Evolutionary conservation across 1,140 invertebrate species (phyloP).

Genomic region (Drosophila arawakana): DNA sequence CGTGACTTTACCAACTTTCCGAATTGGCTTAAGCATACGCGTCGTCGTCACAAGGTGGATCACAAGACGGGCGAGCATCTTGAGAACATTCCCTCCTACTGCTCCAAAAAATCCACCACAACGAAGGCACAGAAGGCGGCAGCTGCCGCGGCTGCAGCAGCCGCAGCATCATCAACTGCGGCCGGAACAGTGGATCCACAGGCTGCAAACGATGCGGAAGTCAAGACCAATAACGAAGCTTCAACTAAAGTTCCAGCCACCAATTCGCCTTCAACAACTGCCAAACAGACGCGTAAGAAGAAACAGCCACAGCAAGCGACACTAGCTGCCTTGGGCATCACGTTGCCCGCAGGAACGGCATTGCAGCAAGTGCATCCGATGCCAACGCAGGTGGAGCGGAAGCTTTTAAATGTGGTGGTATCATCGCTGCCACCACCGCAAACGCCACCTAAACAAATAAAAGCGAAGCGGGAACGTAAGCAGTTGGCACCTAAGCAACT

Average conservation of each 20-base stretch:
- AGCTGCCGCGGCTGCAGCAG: constrained; percentile 58
- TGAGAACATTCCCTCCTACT: constrained; percentile 83
- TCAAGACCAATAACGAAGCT: constrained; percentile 4
- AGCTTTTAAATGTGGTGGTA: constrained; percentile 31
- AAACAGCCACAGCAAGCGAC: constrained; percentile 71
- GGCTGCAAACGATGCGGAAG: constrained; percentile 15
- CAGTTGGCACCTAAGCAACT: constrained; percentile 74
- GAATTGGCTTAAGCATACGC: constrained; percentile 86
- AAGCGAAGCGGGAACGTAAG: constrained; percentile 75
- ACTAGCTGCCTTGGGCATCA: constrained; percentile 67
- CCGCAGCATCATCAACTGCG: constrained; percentile 28
- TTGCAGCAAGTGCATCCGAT: constrained; percentile 61
- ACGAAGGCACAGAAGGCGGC: constrained; percentile 69
- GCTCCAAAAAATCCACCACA: constrained; percentile 81
- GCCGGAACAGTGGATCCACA: constrained; percentile 13
- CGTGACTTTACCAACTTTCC: constrained; percentile 86
- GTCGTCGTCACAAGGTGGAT: constrained; percentile 86
- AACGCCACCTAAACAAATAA: constrained; percentile 57
- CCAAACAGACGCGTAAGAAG: constrained; percentile 68
- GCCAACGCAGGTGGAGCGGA: constrained; percentile 29
- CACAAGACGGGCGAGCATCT: constrained; percentile 85
- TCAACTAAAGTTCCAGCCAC: constrained; percentile 11
- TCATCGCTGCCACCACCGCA: constrained; percentile 31
- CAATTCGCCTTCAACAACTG: constrained; percentile 34
- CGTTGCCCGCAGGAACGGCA: constrained; percentile 66